A percentile compares a stretch with the other conserved stretches of the same genome.
Conservation (phyloP, 37 sponge, comb jelly and placozoan species). For the Ianthella basta region DNA sequence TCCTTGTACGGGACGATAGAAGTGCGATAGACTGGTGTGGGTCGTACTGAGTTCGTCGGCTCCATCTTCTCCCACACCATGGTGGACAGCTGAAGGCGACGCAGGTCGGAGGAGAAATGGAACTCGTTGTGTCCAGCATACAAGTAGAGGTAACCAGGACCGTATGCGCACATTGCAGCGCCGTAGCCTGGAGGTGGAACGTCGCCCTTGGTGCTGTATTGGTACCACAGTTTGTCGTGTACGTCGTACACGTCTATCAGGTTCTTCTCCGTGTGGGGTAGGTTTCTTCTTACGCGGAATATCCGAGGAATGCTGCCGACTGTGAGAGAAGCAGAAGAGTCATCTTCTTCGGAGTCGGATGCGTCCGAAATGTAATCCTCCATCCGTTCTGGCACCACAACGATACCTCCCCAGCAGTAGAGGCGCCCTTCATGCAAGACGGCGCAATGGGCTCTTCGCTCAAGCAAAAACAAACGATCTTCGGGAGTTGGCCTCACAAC, state of each 20-base stretch:
- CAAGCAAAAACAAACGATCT: background rate
- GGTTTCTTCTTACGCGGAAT: background rate
- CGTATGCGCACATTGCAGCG: background rate
- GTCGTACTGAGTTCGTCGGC: background rate
- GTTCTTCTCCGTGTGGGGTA: constrained; percentile 14
- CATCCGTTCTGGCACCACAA: too few relatives aligned
- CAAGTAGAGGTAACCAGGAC: background rate
- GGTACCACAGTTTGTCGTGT: background rate
- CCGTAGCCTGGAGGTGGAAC: constrained; percentile 15
- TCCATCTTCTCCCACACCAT: constrained; percentile 21
- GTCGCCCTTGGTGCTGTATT: background rate
- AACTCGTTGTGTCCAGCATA: constrained; percentile 10
- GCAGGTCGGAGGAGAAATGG: background rate
- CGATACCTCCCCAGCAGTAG: constrained; percentile 15
- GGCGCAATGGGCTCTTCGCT: constrained; percentile 17
- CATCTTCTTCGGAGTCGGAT: background rate
- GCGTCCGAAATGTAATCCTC: background rate
- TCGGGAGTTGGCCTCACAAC: background rate
- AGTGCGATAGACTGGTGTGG: background rate
- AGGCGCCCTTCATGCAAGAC: background rate
- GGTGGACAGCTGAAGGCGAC: background rate
- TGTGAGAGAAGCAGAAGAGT: background rate
- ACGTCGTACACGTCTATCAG: constrained; percentile 1
- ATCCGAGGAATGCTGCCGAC: too few relatives aligned
- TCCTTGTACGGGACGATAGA: background rate